A percentile compares a stretch with the other conserved stretches of the same genome.
Conservation (phyloP, 2,113 vertebrate species). For the Machaerirhynchus nigripectus region DNA sequence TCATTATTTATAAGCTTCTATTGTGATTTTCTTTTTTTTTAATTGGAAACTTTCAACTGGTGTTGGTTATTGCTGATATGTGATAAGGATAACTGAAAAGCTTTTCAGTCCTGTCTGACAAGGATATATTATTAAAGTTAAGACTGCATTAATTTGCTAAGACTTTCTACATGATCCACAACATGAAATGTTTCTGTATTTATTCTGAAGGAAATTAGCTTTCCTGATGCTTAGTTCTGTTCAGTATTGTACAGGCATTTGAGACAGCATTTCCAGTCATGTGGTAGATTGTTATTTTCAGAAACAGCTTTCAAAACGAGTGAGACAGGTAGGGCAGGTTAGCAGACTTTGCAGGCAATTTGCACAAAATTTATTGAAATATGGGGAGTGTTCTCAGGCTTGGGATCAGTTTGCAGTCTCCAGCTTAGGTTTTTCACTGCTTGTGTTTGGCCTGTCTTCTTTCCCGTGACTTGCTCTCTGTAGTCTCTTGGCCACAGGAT, state of each 20-base stretch:
- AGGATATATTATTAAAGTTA: conserved; percentile 8
- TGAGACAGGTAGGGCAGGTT: background rate
- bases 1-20: conserved; percentile 39
- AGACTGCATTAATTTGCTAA: conserved; percentile 4
- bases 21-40: background rate
- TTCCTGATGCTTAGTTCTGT: background rate
- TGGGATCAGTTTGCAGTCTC: background rate
- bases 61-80: background rate
- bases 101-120: background rate
- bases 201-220: conserved; percentile 4
- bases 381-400: background rate
- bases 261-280: background rate
- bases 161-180: background rate
- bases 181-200: background rate
- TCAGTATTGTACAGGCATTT: background rate
- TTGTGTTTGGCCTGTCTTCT: background rate
- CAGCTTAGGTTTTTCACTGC: background rate
- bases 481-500: background rate
- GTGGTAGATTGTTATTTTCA: background rate
- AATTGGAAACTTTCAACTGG: background rate
- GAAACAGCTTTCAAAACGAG: background rate
- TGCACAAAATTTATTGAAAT: background rate
- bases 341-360: background rate
- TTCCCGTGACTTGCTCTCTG: background rate
- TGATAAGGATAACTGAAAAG: conserved; percentile 16